These are phyloP conservation scores for Pteronotus mesoamericanus DNA, from an alignment of 2,797 vertebrate species.

Conservation along the genomic window DNA sequence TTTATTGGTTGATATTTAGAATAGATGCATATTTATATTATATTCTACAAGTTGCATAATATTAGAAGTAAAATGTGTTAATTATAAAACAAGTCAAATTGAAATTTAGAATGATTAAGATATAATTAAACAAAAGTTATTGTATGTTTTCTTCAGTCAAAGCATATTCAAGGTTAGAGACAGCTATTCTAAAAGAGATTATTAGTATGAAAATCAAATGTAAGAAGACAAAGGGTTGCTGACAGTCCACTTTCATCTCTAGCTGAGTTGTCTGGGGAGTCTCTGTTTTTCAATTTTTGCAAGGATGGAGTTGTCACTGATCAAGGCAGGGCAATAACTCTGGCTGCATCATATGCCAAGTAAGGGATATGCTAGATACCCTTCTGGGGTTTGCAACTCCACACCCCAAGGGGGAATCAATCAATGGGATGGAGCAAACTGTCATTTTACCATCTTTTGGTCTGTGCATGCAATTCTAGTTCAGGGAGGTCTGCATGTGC, in stretches of 20 bases:
- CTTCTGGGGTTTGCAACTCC: not conserved
- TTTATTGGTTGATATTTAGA: not conserved
- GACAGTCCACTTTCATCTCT: not conserved
- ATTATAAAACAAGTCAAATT: not conserved
- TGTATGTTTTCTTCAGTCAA: not conserved
- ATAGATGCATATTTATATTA: not conserved
- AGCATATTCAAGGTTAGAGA: not conserved
- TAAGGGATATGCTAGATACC: not conserved
- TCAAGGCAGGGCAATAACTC: not conserved
- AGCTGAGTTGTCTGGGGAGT: not conserved
- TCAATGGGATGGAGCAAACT: not conserved
- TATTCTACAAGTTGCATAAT: not conserved
- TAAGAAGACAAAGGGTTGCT: not conserved
- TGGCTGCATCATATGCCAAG: fast-evolving
- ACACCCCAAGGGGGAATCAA: not conserved
- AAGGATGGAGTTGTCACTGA: not conserved
- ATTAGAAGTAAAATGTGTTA: not conserved
- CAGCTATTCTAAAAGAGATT: not conserved
- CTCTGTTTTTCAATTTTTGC: not conserved
- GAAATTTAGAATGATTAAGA: not conserved
- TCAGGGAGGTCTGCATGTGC: not conserved
- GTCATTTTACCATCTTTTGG: not conserved
- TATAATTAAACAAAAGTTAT: not conserved
- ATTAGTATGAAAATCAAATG: not conserved
- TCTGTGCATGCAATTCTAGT: fast-evolving